Percentiles rank a stretch among this genome's conserved stretches.
These are phyloP conservation scores for Neogale vison DNA, from an alignment of 2,113 vertebrate genomes.

Conservation along the genomic window DNA sequence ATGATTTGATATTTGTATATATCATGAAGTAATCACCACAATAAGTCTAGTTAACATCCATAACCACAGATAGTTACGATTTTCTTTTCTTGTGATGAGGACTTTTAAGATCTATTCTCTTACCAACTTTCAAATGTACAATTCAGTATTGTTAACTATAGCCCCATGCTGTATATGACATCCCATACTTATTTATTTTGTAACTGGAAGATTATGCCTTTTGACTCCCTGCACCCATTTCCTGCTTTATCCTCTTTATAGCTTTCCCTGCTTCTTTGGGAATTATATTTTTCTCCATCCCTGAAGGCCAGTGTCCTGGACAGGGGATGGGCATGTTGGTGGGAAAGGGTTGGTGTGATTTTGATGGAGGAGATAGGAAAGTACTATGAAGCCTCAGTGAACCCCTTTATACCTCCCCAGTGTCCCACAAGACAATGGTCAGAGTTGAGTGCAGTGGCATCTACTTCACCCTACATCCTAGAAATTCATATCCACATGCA, in stretches of 20 bases:
- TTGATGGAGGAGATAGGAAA: not conserved
- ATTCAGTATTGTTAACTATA: not conserved
- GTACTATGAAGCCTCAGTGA: not conserved
- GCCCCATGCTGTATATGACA: not conserved
- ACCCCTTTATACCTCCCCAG: not conserved
- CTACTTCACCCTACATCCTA: not conserved
- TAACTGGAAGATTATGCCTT: not conserved
- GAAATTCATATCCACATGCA: not conserved
- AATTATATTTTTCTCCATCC: not conserved
- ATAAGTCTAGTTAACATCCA: not conserved
- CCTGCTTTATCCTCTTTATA: not conserved
- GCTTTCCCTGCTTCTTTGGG: not conserved
- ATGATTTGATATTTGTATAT: not conserved
- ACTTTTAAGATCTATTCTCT: not conserved
- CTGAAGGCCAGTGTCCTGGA: not conserved
- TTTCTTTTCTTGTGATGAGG: not conserved
- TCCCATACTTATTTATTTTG: not conserved
- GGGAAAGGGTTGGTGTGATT: not conserved
- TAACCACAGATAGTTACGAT: not conserved
- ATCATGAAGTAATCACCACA: not conserved
- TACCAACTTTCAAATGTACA: not conserved
- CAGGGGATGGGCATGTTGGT: not conserved
- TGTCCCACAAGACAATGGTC: not conserved
- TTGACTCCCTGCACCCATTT: not conserved
- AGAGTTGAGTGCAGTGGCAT: not conserved